These are phyloP conservation scores for Synanceia verrucosa DNA, from an alignment of 2,797 vertebrate species.

Conservation along the genomic window DNA sequence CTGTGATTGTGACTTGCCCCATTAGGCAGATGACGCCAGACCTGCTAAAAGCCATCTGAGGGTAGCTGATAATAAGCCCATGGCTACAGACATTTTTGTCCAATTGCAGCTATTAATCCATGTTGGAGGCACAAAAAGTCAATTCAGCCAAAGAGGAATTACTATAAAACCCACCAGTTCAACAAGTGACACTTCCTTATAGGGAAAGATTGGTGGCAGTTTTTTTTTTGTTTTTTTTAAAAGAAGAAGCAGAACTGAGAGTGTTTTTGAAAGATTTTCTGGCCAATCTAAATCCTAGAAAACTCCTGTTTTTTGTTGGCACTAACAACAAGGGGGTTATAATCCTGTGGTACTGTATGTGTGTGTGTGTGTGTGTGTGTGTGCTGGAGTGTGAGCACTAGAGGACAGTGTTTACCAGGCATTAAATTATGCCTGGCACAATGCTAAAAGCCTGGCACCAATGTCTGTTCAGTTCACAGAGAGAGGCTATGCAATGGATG, in stretches of 20 bases:
- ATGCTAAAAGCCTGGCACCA: slow-evolving; percentile 24
- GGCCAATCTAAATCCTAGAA: not conserved
- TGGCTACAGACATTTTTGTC: slow-evolving; percentile 34
- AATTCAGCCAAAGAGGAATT: slow-evolving; percentile 3
- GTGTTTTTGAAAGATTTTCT: not conserved
- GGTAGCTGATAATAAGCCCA: slow-evolving; percentile 46
- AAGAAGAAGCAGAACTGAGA: too few species aligned
- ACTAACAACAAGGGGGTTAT: not conserved
- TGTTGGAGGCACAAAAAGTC: not conserved
- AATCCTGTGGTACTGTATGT: not conserved
- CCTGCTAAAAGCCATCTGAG: slow-evolving; percentile 49
- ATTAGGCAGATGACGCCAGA: slow-evolving; percentile 60
- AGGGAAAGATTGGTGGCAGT: not conserved
- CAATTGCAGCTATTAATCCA: slow-evolving; percentile 29
- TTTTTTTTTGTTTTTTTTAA: too few species aligned
- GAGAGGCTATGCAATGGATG: slow-evolving; percentile 41
- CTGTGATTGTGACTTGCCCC: slow-evolving; percentile 61
- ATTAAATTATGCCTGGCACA: slow-evolving; percentile 54
- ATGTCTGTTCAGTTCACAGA: slow-evolving; percentile 56
- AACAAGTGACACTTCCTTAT: not conserved
- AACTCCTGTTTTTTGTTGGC: not conserved
- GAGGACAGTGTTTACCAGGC: slow-evolving; percentile 73
- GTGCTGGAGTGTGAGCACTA: slow-evolving; percentile 56
- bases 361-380: slow-evolving; percentile 3
- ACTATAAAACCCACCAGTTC: slow-evolving; percentile 5